Conservation (phyloP, 2,888 invertebrate genomes). For the Busseola fusca region DNA sequence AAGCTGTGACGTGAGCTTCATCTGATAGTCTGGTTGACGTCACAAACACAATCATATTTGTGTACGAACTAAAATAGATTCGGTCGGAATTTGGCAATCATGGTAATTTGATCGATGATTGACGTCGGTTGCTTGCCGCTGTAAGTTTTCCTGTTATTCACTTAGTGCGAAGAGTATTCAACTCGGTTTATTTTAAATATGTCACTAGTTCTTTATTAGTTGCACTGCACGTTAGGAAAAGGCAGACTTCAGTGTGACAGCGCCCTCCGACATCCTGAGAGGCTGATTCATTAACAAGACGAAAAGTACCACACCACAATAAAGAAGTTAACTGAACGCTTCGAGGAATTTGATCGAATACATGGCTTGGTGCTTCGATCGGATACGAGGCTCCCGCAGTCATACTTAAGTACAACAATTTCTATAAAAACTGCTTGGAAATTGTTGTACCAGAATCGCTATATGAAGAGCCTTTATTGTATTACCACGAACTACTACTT, state of each 20-base stretch:
- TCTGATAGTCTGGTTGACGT: slow-evolving; percentile 26
- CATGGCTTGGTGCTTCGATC: neutral
- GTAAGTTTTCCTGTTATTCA: neutral
- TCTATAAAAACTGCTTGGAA: neutral
- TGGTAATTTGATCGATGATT: slow-evolving; percentile 9
- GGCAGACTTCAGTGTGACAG: neutral
- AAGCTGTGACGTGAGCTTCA: slow-evolving; percentile 8
- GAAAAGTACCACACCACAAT: too few species aligned
- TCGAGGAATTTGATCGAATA: slow-evolving; percentile 1
- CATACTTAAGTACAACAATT: neutral
- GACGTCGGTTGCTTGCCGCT: neutral
- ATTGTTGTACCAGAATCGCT: neutral
- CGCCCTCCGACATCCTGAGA: neutral
- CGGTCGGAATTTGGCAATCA: neutral
- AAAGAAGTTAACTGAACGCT: neutral
- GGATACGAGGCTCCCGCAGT: neutral
- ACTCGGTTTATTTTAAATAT: neutral
- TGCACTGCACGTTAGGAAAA: neutral
- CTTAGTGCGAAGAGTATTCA: neutral
- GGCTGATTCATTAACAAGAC: neutral
- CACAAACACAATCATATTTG: slow-evolving; percentile 23
- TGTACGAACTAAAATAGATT: slow-evolving; percentile 23
- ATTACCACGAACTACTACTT: neutral
- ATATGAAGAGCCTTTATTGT: too few species aligned
- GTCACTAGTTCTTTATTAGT: neutral